Base-by-base conservation (phyloP, 2,797 vertebrate species). In the Arremon brunneinucha region DNA sequence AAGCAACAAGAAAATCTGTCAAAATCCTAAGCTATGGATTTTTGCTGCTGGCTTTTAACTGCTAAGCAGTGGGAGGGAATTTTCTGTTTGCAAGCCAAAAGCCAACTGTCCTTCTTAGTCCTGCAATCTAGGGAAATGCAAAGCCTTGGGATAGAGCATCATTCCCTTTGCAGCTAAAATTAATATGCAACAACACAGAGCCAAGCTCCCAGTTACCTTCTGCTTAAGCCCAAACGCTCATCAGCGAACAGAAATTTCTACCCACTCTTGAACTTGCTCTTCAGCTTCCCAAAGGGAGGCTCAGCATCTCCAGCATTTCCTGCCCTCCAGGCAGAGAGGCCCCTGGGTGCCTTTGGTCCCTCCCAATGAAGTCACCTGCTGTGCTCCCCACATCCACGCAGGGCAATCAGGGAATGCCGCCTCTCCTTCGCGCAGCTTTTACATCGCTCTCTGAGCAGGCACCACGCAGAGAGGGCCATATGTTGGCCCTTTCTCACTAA, bases 401-500 rank as follows among this genome's bases (percentile, higher is more conserved):
- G 46, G 59, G 55, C 65, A 69, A 76, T 27, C 21, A 1, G 57
- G 2, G 34, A 52, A 69, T 16, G 6, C 32, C 5, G 14, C 63
- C 80, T 70, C 81, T 71, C n/a, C 28, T 18, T 53, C 23, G 35
- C 3, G 2, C 41, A 0, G 18, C 53, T 43, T 43, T 46, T 14
- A 4, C 11, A 60, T 2, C 0, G 1, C 30, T 35, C 37, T 56
- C 30, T 0, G 34, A 91, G 92, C 18, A 6, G 78, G 46, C 37
- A 32, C 37, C 95, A 63, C 0, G 1, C 94, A 80, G 94, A 27
- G 78, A 93, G 6, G 26, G 60, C 89, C 96, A 93, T 93, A 87
- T 95, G 94, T 13, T 93, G 88, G 79, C 69, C 79, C 69, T 81
- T 74, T 77, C 15, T 23, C 76, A 70, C 75, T 55, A 56, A 80